Conservation (phyloP, 2,113 vertebrate genomes). For the Megaleporinus macrocephalus region DNA sequence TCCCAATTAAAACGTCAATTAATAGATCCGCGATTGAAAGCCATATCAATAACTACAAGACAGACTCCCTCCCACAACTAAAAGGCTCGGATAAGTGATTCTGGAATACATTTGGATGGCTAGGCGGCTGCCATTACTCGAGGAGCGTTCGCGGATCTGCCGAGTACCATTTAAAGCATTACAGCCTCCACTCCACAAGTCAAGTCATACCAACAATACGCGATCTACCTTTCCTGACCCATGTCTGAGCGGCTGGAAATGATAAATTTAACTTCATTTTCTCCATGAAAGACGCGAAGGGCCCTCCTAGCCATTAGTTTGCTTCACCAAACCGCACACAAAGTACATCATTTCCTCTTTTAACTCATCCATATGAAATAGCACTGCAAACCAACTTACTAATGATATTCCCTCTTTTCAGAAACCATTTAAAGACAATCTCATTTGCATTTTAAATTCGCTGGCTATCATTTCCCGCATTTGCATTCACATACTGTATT, state of each 20-base stretch:
- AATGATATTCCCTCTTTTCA: conserved; percentile 49
- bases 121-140: background rate
- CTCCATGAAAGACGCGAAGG: background rate
- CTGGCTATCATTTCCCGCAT: conserved; percentile 31
- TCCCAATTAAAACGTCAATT: conserved; percentile 19
- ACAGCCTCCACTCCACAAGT: background rate
- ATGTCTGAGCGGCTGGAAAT: conserved; percentile 29
- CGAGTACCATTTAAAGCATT: conserved; percentile 21
- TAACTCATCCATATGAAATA: conserved; percentile 53
- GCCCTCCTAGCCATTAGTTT: conserved; percentile 31
- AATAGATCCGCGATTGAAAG: background rate
- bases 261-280: conserved; percentile 4
- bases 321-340: conserved; percentile 22
- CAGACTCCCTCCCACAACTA: conserved; percentile 7
- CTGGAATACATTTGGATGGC: background rate
- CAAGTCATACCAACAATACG: conserved; percentile 16
- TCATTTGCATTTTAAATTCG: conserved; percentile 51
- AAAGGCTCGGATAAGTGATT: conserved; percentile 25
- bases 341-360: conserved; percentile 30
- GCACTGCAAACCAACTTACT: conserved; percentile 44
- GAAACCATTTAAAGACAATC: conserved; percentile 53
- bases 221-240: conserved; percentile 1
- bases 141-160: background rate
- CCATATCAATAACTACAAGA: background rate
- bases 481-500: conserved; percentile 37